A percentile compares a stretch with the other conserved stretches of the same genome.
phyloP scores from a whole-genome alignment of 2,888 invertebrate species.

The Drosophila ezoana region DNA sequence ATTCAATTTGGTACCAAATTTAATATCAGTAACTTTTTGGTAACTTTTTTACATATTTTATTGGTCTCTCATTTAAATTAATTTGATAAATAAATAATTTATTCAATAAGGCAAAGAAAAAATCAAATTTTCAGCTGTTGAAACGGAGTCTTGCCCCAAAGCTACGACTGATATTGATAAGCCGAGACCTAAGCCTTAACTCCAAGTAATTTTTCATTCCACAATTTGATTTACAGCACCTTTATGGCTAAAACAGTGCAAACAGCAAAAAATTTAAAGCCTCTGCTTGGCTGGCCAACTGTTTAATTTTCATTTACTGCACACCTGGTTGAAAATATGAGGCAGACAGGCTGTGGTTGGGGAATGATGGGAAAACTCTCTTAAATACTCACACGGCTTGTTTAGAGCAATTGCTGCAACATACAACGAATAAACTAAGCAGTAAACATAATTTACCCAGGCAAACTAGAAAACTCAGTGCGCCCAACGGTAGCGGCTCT shows the following conservation, averaged over 20 bases:
- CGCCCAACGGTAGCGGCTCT: slow-evolving; percentile 44
- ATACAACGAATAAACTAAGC: slow-evolving; percentile 49
- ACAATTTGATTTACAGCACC: not conserved
- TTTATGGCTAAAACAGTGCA: slow-evolving; percentile 16
- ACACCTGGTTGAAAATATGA: slow-evolving; percentile 12
- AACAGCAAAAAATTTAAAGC: not conserved
- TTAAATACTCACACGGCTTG: slow-evolving; percentile 45
- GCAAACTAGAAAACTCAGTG: slow-evolving; percentile 45
- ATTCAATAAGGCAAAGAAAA: no score
- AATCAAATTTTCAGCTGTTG: no score
- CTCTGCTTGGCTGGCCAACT: slow-evolving; percentile 31
- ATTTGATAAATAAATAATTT: no score
- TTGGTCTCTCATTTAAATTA: no score
- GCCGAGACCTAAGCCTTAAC: not conserved
- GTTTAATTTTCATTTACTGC: slow-evolving; percentile 49
- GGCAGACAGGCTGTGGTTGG: not conserved
- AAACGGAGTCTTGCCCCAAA: no score
- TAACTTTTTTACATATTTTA: no score
- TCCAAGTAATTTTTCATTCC: not conserved
- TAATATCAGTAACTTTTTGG: no score
- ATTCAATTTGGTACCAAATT: no score
- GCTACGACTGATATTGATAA: not conserved
- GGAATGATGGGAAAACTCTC: slow-evolving; percentile 7
- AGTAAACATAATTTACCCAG: slow-evolving; percentile 63
- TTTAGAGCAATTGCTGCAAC: slow-evolving; percentile 34